phyloP scores from a whole-genome alignment of 2,888 invertebrate species.

The Ochropleura leucogaster region DNA sequence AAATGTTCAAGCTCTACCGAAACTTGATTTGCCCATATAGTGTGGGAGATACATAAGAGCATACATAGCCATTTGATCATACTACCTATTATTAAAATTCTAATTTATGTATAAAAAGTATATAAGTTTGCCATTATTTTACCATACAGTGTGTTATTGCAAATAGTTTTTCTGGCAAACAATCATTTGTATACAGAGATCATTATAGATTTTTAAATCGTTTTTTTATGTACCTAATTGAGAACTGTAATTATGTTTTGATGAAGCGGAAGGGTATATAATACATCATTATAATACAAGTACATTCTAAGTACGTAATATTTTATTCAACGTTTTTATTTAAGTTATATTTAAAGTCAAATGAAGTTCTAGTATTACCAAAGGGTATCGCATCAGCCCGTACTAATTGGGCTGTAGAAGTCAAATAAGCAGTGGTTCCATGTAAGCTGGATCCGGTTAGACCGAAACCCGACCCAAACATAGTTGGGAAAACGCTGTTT shows the following conservation, averaged over 20 bases:
- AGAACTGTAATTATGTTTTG: slow-evolving; percentile 11
- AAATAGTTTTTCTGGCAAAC: slow-evolving; percentile 1
- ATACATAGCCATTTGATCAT: not conserved
- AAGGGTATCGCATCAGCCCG: too few species aligned
- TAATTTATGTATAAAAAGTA: not conserved
- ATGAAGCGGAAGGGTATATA: slow-evolving; percentile 30
- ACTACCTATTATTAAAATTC: slow-evolving; percentile 16
- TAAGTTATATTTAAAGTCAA: slow-evolving; percentile 5
- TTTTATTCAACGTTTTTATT: slow-evolving; percentile 8
- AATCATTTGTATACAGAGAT: slow-evolving; percentile 15
- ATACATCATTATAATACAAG: slow-evolving; percentile 14
- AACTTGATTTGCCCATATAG: slow-evolving; percentile 42
- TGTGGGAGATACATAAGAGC: not conserved
- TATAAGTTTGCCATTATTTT: slow-evolving; percentile 8
- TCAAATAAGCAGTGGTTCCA: too few species aligned
- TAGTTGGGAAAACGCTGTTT: too few species aligned
- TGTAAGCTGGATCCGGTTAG: too few species aligned
- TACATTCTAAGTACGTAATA: slow-evolving; percentile 2
- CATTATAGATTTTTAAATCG: slow-evolving; percentile 22
- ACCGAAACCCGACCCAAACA: too few species aligned
- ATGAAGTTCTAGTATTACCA: too few species aligned
- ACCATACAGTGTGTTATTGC: slow-evolving; percentile 1
- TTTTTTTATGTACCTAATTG: slow-evolving; percentile 25
- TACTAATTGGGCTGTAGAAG: too few species aligned
- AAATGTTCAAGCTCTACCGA: slow-evolving; percentile 30